These are phyloP conservation scores for Ophion ellenae DNA, from an alignment of 2,888 invertebrate genomes.

Conservation along the genomic window DNA sequence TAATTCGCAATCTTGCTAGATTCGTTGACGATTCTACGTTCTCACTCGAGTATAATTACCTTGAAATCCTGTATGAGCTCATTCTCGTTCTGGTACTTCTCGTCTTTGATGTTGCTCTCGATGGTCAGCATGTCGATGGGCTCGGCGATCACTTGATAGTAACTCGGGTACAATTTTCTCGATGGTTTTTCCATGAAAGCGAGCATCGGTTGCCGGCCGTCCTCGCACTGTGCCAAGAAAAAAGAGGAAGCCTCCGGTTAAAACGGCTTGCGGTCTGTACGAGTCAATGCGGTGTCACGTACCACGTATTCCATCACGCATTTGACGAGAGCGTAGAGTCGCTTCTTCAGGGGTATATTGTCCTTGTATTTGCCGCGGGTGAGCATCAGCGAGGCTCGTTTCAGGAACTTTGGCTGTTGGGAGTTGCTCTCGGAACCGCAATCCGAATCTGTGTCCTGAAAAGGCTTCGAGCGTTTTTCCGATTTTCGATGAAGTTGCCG, in stretches of 20 bases:
- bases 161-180: slow-evolving; percentile 96
- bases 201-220: slow-evolving; percentile 93
- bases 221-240: slow-evolving; percentile 85
- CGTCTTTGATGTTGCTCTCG: slow-evolving; percentile 93
- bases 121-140: slow-evolving; percentile 98
- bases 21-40: background rate
- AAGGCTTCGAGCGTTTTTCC: slow-evolving; percentile 2
- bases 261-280: slow-evolving; percentile 37
- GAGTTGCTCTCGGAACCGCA: slow-evolving; percentile 80
- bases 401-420: slow-evolving; percentile 81
- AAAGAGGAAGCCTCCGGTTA: slow-evolving; percentile 40
- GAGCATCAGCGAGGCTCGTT: slow-evolving; percentile 81
- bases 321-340: slow-evolving; percentile 92
- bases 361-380: slow-evolving; percentile 84
- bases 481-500: background rate
- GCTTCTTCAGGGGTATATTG: slow-evolving; percentile 90
- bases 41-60: slow-evolving; percentile 74
- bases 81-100: slow-evolving; percentile 87
- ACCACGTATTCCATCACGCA: slow-evolving; percentile 89
- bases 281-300: slow-evolving; percentile 78
- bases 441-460: slow-evolving; percentile 81
- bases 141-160: slow-evolving; percentile 96
- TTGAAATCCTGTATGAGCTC: slow-evolving; percentile 87
- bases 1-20: background rate
- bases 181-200: slow-evolving; percentile 99